phyloP scores from a whole-genome alignment of 2,888 invertebrate genomes.

The Cerceris ruficornis region DNA sequence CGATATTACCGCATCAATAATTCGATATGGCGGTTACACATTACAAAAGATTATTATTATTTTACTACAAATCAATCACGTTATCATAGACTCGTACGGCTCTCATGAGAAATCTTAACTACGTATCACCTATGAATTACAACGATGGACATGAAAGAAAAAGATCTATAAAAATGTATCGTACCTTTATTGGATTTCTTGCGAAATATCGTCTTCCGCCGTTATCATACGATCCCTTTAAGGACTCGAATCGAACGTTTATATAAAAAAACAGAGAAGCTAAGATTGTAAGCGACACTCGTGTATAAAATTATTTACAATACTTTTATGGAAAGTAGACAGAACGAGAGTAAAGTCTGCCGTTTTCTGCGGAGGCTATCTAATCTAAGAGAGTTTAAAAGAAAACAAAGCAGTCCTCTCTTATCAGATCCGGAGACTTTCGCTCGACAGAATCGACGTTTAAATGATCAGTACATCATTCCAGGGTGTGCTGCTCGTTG shows the following conservation, averaged over 20 bases:
- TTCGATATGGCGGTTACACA: background rate
- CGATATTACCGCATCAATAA: background rate
- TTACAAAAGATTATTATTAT: background rate
- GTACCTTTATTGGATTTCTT: conserved; percentile 51
- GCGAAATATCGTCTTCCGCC: conserved; percentile 19
- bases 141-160: conserved; percentile 5
- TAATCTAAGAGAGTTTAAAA: conserved; percentile 43
- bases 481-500: conserved; percentile 94
- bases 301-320: conserved; percentile 50
- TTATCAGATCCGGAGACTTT: conserved; percentile 19
- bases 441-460: background rate
- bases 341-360: conserved; percentile 24
- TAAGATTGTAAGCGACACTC: conserved; percentile 16
- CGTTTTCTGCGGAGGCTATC: conserved; percentile 34
- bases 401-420: conserved; percentile 27
- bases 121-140: conserved; percentile 2
- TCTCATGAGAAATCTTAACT: background rate
- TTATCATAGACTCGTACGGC: background rate
- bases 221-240: conserved; percentile 33
- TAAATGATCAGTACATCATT: conserved; percentile 90
- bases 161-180: conserved; percentile 33
- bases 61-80: background rate
- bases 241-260: conserved; percentile 15
- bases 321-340: conserved; percentile 17
- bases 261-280: background rate